Percentiles rank a stretch among this genome's conserved stretches.
phyloP scores from a whole-genome alignment of 1,140 invertebrate genomes.

The Drosophila mauritiana region DNA sequence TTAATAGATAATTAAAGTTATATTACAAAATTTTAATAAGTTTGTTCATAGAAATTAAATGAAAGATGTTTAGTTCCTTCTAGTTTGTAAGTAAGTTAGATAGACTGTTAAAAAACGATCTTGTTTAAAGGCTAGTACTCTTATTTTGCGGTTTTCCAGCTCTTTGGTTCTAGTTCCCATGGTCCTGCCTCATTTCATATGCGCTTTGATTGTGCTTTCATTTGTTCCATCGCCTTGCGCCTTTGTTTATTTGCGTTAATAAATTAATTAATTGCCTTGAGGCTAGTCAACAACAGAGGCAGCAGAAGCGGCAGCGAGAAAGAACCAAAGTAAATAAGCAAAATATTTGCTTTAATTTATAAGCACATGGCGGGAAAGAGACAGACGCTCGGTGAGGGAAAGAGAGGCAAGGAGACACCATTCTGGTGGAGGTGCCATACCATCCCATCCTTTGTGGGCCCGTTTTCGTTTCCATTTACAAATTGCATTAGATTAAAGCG shows the following conservation, averaged over 20 bases:
- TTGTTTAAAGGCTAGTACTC: background rate
- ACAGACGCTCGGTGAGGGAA: background rate
- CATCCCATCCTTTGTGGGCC: constrained; percentile 35
- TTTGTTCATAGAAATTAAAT: too few species aligned
- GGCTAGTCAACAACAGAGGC: constrained; percentile 63
- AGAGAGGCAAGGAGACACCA: background rate
- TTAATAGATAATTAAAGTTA: too few species aligned
- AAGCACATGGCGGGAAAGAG: constrained; percentile 30
- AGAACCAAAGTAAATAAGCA: constrained; percentile 74
- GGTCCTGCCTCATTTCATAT: constrained; percentile 53
- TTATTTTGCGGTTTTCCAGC: background rate
- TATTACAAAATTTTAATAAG: too few species aligned
- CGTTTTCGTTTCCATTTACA: constrained; percentile 69
- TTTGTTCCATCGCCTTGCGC: constrained; percentile 25
- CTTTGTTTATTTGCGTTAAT: constrained; percentile 74
- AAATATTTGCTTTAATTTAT: constrained; percentile 82
- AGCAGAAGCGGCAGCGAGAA: constrained; percentile 16
- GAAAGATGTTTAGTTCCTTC: too few species aligned
- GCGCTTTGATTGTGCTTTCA: constrained; percentile 66
- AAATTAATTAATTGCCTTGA: constrained; percentile 80
- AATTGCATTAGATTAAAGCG: constrained; percentile 81
- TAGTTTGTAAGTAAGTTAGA: background rate
- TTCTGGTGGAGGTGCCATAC: constrained; percentile 1
- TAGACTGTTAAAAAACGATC: background rate
- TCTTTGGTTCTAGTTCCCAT: constrained; percentile 12